Percentiles rank a stretch among this genome's conserved stretches.
Conservation (phyloP, 2,797 vertebrate genomes). For the Melanotaenia nigrans region DNA sequence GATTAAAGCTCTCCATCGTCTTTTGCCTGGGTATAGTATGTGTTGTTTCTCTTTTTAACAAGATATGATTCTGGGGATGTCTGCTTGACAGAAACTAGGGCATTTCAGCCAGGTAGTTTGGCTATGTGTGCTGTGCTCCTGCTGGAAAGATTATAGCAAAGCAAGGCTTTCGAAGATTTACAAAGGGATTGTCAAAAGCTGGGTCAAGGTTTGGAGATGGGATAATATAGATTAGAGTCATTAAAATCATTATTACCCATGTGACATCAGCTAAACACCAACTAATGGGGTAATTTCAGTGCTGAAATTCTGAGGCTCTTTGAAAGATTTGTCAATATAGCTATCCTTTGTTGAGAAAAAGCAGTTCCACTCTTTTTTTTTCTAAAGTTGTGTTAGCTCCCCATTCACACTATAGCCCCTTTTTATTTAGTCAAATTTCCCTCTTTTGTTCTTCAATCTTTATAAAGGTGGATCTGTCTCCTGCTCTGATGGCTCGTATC, state of each 20-base stretch:
- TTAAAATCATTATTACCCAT: slow-evolving; percentile 67
- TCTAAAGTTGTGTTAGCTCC: slow-evolving; percentile 38
- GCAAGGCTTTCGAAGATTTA: slow-evolving; percentile 70
- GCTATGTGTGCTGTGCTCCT: slow-evolving; percentile 66
- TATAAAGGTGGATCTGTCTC: slow-evolving; percentile 92
- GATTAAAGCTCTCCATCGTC: slow-evolving; percentile 70
- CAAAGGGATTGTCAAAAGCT: slow-evolving; percentile 62
- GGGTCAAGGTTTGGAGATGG: slow-evolving; percentile 73
- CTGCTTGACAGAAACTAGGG: slow-evolving; percentile 62
- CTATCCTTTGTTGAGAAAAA: no score
- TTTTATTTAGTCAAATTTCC: slow-evolving; percentile 48
- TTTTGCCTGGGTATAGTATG: slow-evolving; percentile 46
- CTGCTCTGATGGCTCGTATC: slow-evolving; percentile 93
- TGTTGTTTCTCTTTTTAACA: slow-evolving; percentile 35
- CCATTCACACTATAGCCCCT: slow-evolving; percentile 8
- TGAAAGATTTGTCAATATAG: slow-evolving; percentile 27
- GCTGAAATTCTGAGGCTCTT: slow-evolving; percentile 43
- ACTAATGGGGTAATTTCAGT: slow-evolving; percentile 51
- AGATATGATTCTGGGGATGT: slow-evolving; percentile 62
- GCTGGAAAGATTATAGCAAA: slow-evolving; percentile 69
- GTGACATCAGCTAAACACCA: slow-evolving; percentile 61
- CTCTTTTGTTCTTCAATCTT: slow-evolving; percentile 38
- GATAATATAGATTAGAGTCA: slow-evolving; percentile 72
- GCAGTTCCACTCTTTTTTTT: neutral
- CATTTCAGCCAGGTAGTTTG: slow-evolving; percentile 59